Conservation (phyloP, 2,888 invertebrate genomes). For the Cryptus viduatorius region DNA sequence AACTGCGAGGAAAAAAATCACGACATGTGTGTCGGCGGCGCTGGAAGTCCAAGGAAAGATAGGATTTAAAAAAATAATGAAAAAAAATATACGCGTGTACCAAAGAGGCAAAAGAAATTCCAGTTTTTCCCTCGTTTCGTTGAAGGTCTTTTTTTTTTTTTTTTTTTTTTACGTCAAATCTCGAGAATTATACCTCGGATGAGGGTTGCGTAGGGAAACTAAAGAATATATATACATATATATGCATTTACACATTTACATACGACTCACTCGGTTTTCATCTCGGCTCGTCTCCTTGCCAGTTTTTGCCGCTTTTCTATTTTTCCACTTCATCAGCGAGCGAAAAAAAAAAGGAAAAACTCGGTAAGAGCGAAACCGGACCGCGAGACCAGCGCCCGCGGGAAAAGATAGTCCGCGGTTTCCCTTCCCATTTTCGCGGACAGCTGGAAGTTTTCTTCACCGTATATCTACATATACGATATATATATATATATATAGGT, state of each 20-base stretch:
- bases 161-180: slow-evolving; percentile 20
- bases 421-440: no score
- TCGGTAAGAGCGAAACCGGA: slow-evolving; percentile 9
- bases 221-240: not conserved
- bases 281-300: slow-evolving; percentile 28
- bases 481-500: no score
- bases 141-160: slow-evolving; percentile 29
- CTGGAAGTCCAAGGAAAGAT: not conserved
- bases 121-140: slow-evolving; percentile 26
- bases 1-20: slow-evolving; percentile 33
- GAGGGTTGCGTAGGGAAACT: slow-evolving; percentile 19
- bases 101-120: slow-evolving; percentile 44
- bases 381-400: not conserved
- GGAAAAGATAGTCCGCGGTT: slow-evolving; percentile 12
- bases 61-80: not conserved
- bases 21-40: not conserved
- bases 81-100: slow-evolving; percentile 21
- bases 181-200: slow-evolving; percentile 55
- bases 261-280: slow-evolving; percentile 34
- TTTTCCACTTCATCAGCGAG: slow-evolving; percentile 45
- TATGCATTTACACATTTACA: slow-evolving; percentile 37
- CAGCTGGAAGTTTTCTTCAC: no score
- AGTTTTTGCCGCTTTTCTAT: not conserved
- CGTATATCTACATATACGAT: no score
- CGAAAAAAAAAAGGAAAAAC: not conserved